Conservation (phyloP, 1,140 invertebrate genomes). For the Hestina assimilis region DNA sequence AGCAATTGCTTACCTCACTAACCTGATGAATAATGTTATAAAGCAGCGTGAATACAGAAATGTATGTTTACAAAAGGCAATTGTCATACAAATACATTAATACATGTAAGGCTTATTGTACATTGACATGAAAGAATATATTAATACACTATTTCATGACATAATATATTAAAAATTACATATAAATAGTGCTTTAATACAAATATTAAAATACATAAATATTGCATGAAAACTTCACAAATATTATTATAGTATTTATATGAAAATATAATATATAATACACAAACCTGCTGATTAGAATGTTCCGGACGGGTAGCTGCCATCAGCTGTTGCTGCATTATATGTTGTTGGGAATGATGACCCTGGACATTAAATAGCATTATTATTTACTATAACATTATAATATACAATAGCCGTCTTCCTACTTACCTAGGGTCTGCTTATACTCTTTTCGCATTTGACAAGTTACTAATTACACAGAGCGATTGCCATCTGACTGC, state of each 20-base stretch:
- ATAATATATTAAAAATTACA: conserved; percentile 8
- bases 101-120: background rate
- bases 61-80: conserved; percentile 5
- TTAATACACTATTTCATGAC: background rate
- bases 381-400: background rate
- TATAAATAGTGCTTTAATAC: background rate
- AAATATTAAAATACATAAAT: background rate
- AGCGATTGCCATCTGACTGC: no score
- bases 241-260: background rate
- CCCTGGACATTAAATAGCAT: conserved; percentile 30
- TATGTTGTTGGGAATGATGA: conserved; percentile 63
- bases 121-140: no score
- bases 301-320: conserved; percentile 56
- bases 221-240: no score
- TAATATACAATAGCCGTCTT: no score
- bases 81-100: conserved; percentile 2
- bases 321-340: conserved; percentile 70
- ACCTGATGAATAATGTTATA: conserved; percentile 55
- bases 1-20: conserved; percentile 54
- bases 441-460: no score
- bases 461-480: no score
- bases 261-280: background rate
- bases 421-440: no score
- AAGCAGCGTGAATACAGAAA: conserved; percentile 51
- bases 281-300: conserved; percentile 63